Evolutionary conservation across 1,140 invertebrate species (phyloP).

Genomic region (Drosophila micromelanica): DNA sequence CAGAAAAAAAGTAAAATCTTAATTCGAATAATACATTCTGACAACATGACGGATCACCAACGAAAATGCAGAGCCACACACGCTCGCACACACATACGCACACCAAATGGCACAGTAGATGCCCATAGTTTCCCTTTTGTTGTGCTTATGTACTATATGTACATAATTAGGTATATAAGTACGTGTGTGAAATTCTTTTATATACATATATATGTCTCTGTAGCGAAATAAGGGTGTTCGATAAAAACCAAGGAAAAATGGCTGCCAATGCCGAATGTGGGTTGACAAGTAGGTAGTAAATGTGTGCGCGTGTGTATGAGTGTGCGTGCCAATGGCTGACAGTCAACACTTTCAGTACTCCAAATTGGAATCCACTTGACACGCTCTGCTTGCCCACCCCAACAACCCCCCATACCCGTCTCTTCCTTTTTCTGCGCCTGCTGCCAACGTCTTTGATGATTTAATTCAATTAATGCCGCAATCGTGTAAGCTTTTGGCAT

Average conservation of each 20-base stretch:
- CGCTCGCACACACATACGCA: conserved; percentile 27
- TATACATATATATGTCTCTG: conserved; percentile 38
- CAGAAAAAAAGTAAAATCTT: conserved; percentile 82
- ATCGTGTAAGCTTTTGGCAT: conserved; percentile 47
- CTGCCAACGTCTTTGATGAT: conserved; percentile 66
- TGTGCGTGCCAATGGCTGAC: conserved; percentile 71
- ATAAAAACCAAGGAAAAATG: conserved; percentile 72
- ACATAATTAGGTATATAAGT: conserved; percentile 17
- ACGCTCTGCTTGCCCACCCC: conserved; percentile 41
- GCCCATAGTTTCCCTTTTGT: conserved; percentile 76
- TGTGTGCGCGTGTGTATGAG: conserved; percentile 30
- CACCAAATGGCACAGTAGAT: conserved; percentile 40
- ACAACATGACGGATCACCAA: conserved; percentile 84
- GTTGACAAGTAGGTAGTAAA: conserved; percentile 54
- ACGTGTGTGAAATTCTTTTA: conserved; percentile 7
- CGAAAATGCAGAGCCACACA: conserved; percentile 77
- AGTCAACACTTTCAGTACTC: conserved; percentile 76
- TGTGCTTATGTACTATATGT: conserved; percentile 43
- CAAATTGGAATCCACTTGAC: conserved; percentile 75
- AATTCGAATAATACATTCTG: conserved; percentile 84
- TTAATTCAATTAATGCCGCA: conserved; percentile 81
- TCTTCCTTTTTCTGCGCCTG: conserved; percentile 3
- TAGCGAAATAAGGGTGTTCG: conserved; percentile 74
- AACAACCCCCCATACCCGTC: neutral
- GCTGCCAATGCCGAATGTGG: conserved; percentile 74